A percentile compares a stretch with the other conserved stretches of the same genome.
phyloP scores from a whole-genome alignment of 1,140 invertebrate species.

The Aphelinus atriplicis region DNA sequence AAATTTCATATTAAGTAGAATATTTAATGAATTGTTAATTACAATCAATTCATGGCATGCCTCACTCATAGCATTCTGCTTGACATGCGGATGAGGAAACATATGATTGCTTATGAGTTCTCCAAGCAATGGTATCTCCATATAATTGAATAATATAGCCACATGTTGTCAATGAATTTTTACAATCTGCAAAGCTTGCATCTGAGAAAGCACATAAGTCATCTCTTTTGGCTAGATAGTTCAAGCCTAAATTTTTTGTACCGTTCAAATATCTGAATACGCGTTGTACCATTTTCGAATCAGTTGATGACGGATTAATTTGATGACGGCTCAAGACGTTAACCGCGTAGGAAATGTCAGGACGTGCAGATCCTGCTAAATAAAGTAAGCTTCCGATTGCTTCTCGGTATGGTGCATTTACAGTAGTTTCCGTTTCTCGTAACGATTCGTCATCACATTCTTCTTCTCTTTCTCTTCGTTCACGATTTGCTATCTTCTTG shows the following conservation, averaged over 20 bases:
- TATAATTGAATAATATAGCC: not conserved
- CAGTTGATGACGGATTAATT: not conserved
- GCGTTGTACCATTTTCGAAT: constrained; percentile 5
- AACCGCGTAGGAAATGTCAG: not conserved
- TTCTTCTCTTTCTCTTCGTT: no score
- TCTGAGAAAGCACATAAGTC: not conserved
- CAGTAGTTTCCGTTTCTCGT: no score
- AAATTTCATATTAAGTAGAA: constrained; percentile 18
- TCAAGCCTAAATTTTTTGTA: not conserved
- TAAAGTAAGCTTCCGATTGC: constrained; percentile 4
- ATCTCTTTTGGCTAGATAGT: not conserved
- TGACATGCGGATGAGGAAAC: constrained; percentile 33
- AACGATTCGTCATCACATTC: no score
- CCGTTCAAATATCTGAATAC: not conserved
- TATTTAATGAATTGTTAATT: constrained; percentile 16
- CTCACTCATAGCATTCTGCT: constrained; percentile 35
- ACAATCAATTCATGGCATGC: constrained; percentile 17
- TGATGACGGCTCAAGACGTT: constrained; percentile 5
- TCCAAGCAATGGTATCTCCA: not conserved
- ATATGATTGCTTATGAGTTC: not conserved
- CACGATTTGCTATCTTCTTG: no score
- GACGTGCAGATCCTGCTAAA: not conserved
- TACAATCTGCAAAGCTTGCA: not conserved
- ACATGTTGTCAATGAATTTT: not conserved
- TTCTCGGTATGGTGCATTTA: not conserved